Evolutionary conservation across 1,140 invertebrate genomes (phyloP), one percentile per base, ranked within the genome.

Genomic region (Steinernema khuongi): DNA sequence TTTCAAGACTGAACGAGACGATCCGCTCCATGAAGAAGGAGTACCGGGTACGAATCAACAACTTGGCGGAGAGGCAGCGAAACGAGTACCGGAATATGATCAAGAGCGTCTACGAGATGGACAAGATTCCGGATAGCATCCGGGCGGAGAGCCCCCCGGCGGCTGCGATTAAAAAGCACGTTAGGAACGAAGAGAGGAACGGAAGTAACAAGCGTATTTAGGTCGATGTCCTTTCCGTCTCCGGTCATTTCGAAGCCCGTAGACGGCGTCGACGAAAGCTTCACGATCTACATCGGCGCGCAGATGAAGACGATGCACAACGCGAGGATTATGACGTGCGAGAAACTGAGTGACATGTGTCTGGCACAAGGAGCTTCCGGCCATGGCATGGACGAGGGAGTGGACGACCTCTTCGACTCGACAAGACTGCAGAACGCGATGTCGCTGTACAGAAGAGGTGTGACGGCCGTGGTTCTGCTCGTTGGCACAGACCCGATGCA

Each of bases 61-160:
- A 60, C 26, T 22, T 60, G 50, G 19, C 50, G 14, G 50, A 60
- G 26, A 14, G 50, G 26, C 50, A 60, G 19, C 11, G 50, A 22
- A 22, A 14, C 7, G 50, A 60, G 50, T 60, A 60, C 19, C 11
- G 50, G 22, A 22, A 60, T 60, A 11, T 60, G 50, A 60, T 60
- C 50, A 60, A 60, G 26, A 17, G 22, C 50, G 50, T 60, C 11
- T 60, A 60, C 50, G 50, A 60, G 50, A 60, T 60, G 50, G 50
- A 60, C 50, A 11, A 26, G 4, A 26, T 60, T 14, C 50, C 50
- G 4, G 50, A 60, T 14, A 60, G 50, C 50, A 26, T 60, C 50
- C 11, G 19, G 19, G 50, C 50, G 14, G 50, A 60, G 26, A 60
- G 11, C 26, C 50, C 50, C 4, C 50, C 50, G 4, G 50, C 50